Base-by-base conservation (phyloP, 1,140 invertebrate genomes). In the Leptinotarsa texana region DNA sequence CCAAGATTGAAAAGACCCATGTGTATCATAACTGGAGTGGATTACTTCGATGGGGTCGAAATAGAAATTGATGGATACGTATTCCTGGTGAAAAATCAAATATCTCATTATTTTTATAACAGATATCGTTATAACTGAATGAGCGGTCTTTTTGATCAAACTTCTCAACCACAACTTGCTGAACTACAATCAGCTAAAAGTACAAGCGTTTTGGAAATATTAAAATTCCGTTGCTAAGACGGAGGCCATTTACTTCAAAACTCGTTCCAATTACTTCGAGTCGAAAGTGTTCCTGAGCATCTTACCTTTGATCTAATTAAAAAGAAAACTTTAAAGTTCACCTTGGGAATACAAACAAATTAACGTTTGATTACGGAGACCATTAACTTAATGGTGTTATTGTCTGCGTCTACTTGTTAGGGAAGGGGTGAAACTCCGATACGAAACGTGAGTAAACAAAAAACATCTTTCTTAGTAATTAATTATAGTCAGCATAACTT, bases 261-360 rank as follows among this genome's bases (percentile, higher is more conserved):
- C 13, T 57, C 51, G 4, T 17, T 57, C 51, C 15, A 57, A 57
- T 18, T 57, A 57, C 51, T 57, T 18, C 51, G n/a, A 57, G 5
- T 17, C n/a, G n/a, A 57, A 57, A n/a, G 17, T 57, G 51, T 57
- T 57, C n/a, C 51, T 17, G 4, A 57, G 51, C 51, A 18, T 57
- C 51, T n/a, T 13, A 57, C 51, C 51, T 57, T 57, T 57, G 13
- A 57, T 57, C 51, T 57, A 57, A 57, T 57, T 57, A 57, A 13
- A 57, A 17, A n/a, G 51, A 57, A 57, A 57, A 57, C 51, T 57
- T 57, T 18, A 57, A 57, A 15, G 51, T 57, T 57, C 51, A 57
- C n/a, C 51, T 57, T 18, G n/a, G 51, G 13, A 57, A 57, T 57
- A 57, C 51, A n/a, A 57, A 57, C 51, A 57, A 57, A 57, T 57